Evolutionary conservation across 2,888 invertebrate genomes (phyloP).

Genomic region (Ctena decussata): DNA sequence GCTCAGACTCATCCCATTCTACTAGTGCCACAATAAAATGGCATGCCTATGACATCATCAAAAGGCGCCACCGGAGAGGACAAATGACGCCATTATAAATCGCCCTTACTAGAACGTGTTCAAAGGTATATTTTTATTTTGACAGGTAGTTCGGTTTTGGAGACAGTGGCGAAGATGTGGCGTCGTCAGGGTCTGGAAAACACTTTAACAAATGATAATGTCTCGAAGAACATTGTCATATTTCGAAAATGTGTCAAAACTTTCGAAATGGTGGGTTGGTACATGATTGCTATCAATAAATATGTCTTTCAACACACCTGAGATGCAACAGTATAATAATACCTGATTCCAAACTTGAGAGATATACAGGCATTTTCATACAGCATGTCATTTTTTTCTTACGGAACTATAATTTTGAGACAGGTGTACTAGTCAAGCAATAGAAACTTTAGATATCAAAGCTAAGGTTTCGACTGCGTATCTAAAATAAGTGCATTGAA

Average conservation of each 20-base stretch:
- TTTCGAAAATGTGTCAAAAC: background rate
- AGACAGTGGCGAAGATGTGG: background rate
- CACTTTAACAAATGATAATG: constrained; percentile 14
- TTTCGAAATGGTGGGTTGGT: background rate
- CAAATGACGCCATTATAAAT: background rate
- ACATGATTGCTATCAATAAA: constrained; percentile 12
- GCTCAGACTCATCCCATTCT: too few species aligned
- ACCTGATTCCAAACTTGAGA: too few species aligned
- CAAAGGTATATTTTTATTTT: background rate
- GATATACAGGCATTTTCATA: too few species aligned
- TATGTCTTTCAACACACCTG: background rate
- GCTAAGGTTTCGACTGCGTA: too few species aligned
- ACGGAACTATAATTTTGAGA: too few species aligned
- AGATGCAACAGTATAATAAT: too few species aligned
- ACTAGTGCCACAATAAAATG: too few species aligned
- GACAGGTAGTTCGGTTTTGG: background rate
- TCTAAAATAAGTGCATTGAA: too few species aligned
- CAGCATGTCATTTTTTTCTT: too few species aligned
- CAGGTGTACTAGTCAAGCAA: too few species aligned
- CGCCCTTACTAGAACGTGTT: background rate
- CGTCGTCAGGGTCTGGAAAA: background rate
- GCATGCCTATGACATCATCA: background rate
- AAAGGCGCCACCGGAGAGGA: background rate
- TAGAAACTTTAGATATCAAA: too few species aligned
- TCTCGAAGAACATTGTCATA: background rate